phyloP scores from a whole-genome alignment of 1,140 invertebrate species.

The Aradophagus sp. region DNA sequence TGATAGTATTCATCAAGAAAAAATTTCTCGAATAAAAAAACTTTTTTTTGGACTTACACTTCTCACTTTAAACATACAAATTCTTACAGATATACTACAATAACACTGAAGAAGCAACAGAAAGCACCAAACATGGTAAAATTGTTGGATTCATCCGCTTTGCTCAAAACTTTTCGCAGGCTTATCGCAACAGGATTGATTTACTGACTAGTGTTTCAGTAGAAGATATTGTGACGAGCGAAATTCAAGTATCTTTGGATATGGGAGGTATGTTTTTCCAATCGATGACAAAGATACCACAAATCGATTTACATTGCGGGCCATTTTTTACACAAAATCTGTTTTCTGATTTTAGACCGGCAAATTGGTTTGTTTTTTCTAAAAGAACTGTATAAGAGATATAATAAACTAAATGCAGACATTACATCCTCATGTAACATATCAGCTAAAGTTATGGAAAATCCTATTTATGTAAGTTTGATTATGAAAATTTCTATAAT shows the following conservation, averaged over 20 bases:
- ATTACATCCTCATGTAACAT: slow-evolving; percentile 78
- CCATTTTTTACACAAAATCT: no score
- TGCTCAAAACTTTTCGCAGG: slow-evolving; percentile 83
- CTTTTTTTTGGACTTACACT: no score
- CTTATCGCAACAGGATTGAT: slow-evolving; percentile 77
- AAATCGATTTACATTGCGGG: no score
- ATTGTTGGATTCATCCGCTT: slow-evolving; percentile 84
- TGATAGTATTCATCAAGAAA: no score
- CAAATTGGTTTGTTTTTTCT: slow-evolving; percentile 18
- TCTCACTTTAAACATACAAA: no score
- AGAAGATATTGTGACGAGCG: slow-evolving; percentile 76
- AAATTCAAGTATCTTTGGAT: slow-evolving; percentile 82
- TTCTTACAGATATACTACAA: slow-evolving; percentile 77
- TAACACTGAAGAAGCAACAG: slow-evolving; percentile 76
- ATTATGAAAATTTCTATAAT: no score
- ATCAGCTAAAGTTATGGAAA: slow-evolving; percentile 74
- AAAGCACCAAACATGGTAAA: slow-evolving; percentile 78
- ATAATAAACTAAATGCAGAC: slow-evolving; percentile 76
- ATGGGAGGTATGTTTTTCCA: slow-evolving; percentile 81
- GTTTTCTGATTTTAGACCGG: slow-evolving; percentile 22
- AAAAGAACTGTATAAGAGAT: slow-evolving; percentile 70
- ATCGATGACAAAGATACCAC: no score
- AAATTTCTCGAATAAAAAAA: no score
- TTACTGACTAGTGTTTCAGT: slow-evolving; percentile 64
- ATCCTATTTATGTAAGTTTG: slow-evolving; percentile 74